A percentile compares a stretch with the other conserved stretches of the same genome.
These are phyloP conservation scores for Eupsilia transversa DNA, from an alignment of 2,888 invertebrate genomes.

Conservation along the genomic window DNA sequence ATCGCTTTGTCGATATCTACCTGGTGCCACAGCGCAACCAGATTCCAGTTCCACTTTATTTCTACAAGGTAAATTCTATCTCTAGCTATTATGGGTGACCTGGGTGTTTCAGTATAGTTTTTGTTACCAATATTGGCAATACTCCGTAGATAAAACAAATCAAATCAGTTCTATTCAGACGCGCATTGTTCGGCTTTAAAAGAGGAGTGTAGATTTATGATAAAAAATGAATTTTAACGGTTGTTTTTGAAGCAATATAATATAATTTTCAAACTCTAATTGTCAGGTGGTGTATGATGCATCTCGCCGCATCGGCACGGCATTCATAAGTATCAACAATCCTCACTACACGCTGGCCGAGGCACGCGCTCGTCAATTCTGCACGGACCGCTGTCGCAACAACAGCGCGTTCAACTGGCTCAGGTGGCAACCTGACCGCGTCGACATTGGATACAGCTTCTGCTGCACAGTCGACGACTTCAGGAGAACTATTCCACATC, in stretches of 20 bases:
- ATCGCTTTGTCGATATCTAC: slow-evolving; percentile 83
- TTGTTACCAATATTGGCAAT: not conserved
- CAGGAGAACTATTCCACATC: slow-evolving; percentile 85
- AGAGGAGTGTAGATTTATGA: not conserved
- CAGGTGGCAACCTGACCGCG: slow-evolving; percentile 87
- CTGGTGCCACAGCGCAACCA: slow-evolving; percentile 80
- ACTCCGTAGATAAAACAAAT: not conserved
- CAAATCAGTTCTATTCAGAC: not conserved
- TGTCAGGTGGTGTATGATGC: slow-evolving; percentile 90
- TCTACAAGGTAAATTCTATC: slow-evolving; percentile 80
- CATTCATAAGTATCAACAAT: slow-evolving; percentile 92
- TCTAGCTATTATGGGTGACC: not conserved
- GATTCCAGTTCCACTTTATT: slow-evolving; percentile 86
- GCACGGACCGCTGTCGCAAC: slow-evolving; percentile 89
- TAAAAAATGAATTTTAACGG: not conserved
- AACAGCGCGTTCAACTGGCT: slow-evolving; percentile 91
- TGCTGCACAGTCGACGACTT: slow-evolving; percentile 91
- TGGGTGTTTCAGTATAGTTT: not conserved
- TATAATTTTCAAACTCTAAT: not conserved
- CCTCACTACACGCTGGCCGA: slow-evolving; percentile 88
- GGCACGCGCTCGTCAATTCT: slow-evolving; percentile 84
- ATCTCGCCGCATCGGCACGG: slow-evolving; percentile 87
- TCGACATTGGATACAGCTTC: slow-evolving; percentile 91
- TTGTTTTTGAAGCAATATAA: not conserved
- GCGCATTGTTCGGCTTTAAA: not conserved